Evolutionary conservation across 2,888 invertebrate genomes (phyloP).

Genomic region (Lithophane socia): DNA sequence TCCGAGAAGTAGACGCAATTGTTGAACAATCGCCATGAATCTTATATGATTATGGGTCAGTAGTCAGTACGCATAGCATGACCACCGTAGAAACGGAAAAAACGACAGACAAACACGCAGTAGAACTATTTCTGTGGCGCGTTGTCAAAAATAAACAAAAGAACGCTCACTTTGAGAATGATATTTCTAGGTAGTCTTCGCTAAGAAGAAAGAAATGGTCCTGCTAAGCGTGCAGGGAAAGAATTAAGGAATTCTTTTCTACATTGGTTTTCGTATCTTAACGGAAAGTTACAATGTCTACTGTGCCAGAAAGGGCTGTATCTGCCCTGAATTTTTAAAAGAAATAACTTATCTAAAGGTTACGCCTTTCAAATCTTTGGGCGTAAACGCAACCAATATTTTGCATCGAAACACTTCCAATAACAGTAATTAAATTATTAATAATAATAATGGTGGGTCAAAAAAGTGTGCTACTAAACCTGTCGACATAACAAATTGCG

Average conservation of each 20-base stretch:
- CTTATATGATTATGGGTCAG: not conserved
- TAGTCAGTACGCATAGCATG: not conserved
- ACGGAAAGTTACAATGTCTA: not conserved
- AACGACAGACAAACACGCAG: not conserved
- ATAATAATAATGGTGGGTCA: slow-evolving; percentile 36
- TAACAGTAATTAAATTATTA: slow-evolving; percentile 44
- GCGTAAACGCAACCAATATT: slow-evolving; percentile 19
- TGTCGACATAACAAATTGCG: slow-evolving; percentile 61
- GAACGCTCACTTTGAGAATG: not conserved
- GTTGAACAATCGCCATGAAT: slow-evolving; percentile 12
- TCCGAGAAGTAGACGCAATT: not conserved
- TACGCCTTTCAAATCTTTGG: slow-evolving; percentile 6
- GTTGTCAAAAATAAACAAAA: not conserved
- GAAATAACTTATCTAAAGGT: not conserved
- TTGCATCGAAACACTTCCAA: slow-evolving; percentile 13
- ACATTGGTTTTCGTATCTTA: not conserved
- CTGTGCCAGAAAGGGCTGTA: not conserved
- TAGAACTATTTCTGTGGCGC: not conserved
- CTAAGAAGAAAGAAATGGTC: not conserved
- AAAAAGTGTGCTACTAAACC: slow-evolving; percentile 51
- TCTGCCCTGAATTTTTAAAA: not conserved
- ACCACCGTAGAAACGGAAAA: not conserved
- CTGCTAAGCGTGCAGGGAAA: not conserved
- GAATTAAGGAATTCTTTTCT: not conserved
- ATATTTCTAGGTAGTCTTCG: not conserved